These are phyloP conservation scores for Poecilia velifera DNA, from an alignment of 2,797 vertebrate species.

Conservation along the genomic window DNA sequence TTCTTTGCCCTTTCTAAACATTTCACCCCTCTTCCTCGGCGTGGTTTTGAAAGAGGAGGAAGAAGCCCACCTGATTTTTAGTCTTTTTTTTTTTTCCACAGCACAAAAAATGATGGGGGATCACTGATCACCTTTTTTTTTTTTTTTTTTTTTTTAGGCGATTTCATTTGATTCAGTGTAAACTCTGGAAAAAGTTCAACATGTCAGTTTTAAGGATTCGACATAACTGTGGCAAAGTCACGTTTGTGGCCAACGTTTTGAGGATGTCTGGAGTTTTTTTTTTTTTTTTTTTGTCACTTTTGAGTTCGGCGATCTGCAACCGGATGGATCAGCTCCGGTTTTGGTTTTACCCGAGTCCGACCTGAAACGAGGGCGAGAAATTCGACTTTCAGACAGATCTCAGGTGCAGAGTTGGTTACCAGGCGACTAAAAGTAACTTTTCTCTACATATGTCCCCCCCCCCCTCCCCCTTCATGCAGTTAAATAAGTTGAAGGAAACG, in stretches of 20 bases:
- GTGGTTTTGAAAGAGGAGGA: conserved; percentile 71
- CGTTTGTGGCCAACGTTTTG: conserved; percentile 74
- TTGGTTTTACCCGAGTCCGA: conserved; percentile 24
- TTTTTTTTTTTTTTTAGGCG: conserved; percentile 58
- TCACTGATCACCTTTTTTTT: conserved; percentile 58
- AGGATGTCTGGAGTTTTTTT: conserved; percentile 56
- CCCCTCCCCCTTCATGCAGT: neutral
- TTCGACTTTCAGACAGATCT: conserved; percentile 46
- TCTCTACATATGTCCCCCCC: neutral
- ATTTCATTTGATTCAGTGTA: conserved; percentile 77
- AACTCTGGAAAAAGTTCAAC: conserved; percentile 70
- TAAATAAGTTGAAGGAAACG: conserved; percentile 21
- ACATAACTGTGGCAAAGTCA: conserved; percentile 78
- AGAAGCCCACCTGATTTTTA: conserved; percentile 66
- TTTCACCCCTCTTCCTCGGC: conserved; percentile 57
- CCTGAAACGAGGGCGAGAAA: conserved; percentile 16
- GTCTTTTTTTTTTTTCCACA: conserved; percentile 35
- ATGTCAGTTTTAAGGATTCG: conserved; percentile 79
- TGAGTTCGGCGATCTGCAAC: conserved; percentile 24
- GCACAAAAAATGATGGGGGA: conserved; percentile 71
- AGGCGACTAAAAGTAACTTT: conserved; percentile 19
- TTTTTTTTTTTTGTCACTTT: conserved; percentile 36
- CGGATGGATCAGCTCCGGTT: conserved; percentile 14
- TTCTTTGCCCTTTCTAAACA: conserved; percentile 72
- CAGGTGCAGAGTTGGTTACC: conserved; percentile 50